Percentiles rank a stretch among this genome's conserved stretches.
These are phyloP conservation scores for Hermaeophaga mercurialis DNA, from an alignment of 2,888 invertebrate genomes.

Conservation along the genomic window DNA sequence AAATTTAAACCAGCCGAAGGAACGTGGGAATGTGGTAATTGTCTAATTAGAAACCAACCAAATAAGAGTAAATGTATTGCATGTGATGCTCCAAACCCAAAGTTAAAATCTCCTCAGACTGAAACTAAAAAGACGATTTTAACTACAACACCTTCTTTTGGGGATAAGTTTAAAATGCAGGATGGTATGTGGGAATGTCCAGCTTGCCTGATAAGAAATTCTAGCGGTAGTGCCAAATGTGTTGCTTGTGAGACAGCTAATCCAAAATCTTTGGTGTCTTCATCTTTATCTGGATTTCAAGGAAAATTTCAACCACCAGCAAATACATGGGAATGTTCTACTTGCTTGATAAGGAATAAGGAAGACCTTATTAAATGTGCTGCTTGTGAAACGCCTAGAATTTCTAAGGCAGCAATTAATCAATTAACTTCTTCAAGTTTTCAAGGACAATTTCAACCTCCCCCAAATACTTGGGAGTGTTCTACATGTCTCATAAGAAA, in stretches of 20 bases:
- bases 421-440: constrained; percentile 37
- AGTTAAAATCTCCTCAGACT: constrained; percentile 35
- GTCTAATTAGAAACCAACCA: constrained; percentile 63
- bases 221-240: constrained; percentile 58
- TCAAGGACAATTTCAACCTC: constrained; percentile 54
- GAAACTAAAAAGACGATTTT: constrained; percentile 53
- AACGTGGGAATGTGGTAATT: constrained; percentile 65
- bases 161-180: constrained; percentile 42
- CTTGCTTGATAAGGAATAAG: constrained; percentile 65
- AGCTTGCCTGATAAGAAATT: constrained; percentile 65
- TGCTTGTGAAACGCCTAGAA: constrained; percentile 61
- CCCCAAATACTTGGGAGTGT: constrained; percentile 63
- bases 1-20: constrained; percentile 44
- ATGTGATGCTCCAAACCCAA: constrained; percentile 59
- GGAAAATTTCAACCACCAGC: constrained; percentile 55
- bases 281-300: constrained; percentile 33
- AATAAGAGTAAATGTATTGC: constrained; percentile 60
- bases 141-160: constrained; percentile 41
- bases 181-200: constrained; percentile 62
- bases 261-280: constrained; percentile 19
- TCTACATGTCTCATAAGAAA: constrained; percentile 65
- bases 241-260: constrained; percentile 62
- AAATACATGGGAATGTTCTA: constrained; percentile 64
- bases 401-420: constrained; percentile 41
- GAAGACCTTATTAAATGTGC: constrained; percentile 58